Conservation (phyloP, 92 coral and sea anemone genomes). For the Phenganax marumi region DNA sequence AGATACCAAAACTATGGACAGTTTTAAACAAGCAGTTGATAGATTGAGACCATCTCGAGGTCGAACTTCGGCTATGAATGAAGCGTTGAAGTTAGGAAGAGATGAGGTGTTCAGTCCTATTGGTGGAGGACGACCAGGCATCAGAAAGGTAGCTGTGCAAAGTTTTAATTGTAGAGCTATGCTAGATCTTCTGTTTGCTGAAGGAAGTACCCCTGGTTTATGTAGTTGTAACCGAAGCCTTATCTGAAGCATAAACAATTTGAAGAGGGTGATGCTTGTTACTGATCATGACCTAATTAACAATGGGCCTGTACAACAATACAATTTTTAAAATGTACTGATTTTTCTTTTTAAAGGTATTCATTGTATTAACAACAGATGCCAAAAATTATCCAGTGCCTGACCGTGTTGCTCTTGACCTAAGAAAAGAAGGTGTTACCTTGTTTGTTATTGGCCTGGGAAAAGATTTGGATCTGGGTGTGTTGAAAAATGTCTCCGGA, state of each 20-base stretch:
- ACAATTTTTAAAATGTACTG: neutral
- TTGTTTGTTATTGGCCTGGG: conserved; percentile 66
- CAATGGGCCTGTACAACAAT: neutral
- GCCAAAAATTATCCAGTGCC: conserved; percentile 37
- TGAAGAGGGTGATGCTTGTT: no score
- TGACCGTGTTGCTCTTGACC: conserved; percentile 40
- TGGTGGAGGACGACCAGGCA: conserved; percentile 42
- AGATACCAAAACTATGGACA: conserved; percentile 38
- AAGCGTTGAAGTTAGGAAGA: conserved; percentile 44
- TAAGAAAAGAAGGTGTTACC: conserved; percentile 56
- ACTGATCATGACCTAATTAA: no score
- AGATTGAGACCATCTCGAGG: conserved; percentile 27
- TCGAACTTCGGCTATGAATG: conserved; percentile 3
- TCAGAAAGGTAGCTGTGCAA: conserved; percentile 1
- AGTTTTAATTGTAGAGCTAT: no score
- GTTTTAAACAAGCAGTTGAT: conserved; percentile 58
- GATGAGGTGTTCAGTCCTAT: conserved; percentile 43
- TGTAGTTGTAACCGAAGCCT: no score
- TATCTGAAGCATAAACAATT: no score
- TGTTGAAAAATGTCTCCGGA: conserved; percentile 27
- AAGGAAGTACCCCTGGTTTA: no score
- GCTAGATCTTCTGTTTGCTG: no score
- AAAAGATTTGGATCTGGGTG: conserved; percentile 35
- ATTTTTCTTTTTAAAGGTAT: conserved; percentile 29
- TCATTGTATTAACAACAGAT: conserved; percentile 66